A percentile compares a stretch with the other conserved stretches of the same genome.
Evolutionary conservation across 2,888 invertebrate genomes (phyloP).

Genomic region (Melanostoma mellinum): DNA sequence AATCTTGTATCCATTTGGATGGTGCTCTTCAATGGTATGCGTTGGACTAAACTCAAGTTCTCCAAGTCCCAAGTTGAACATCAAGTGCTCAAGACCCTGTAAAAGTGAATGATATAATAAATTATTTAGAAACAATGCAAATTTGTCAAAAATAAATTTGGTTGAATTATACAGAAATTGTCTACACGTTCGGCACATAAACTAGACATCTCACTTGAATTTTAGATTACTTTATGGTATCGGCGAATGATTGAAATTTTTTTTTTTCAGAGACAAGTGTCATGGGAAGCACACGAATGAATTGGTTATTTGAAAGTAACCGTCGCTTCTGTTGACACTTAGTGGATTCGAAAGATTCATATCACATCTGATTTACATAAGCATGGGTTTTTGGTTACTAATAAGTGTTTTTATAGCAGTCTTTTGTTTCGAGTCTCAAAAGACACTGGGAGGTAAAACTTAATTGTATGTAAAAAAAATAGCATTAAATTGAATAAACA

Average conservation of each 20-base stretch:
- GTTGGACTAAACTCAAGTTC: constrained; percentile 83
- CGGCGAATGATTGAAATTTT: background rate
- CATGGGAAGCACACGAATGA: background rate
- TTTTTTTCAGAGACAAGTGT: background rate
- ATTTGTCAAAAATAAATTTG: background rate
- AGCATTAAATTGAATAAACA: no score
- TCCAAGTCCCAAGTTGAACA: constrained; percentile 86
- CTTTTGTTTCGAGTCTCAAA: no score
- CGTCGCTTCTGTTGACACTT: no score
- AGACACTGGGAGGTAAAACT: no score
- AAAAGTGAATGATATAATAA: no score
- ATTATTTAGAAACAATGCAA: no score
- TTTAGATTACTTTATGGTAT: background rate
- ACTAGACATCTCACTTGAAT: background rate
- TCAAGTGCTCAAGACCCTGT: constrained; percentile 87
- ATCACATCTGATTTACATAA: no score
- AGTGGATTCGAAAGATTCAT: no score
- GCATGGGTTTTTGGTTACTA: no score
- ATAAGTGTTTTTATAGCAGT: no score
- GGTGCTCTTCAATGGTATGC: constrained; percentile 80
- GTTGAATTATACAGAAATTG: background rate
- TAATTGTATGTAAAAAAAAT: no score
- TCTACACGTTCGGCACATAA: constrained; percentile 13
- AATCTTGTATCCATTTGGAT: constrained; percentile 77
- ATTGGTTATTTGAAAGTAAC: background rate